phyloP scores from a whole-genome alignment of 2,888 invertebrate species.

The Acronicta aceris region DNA sequence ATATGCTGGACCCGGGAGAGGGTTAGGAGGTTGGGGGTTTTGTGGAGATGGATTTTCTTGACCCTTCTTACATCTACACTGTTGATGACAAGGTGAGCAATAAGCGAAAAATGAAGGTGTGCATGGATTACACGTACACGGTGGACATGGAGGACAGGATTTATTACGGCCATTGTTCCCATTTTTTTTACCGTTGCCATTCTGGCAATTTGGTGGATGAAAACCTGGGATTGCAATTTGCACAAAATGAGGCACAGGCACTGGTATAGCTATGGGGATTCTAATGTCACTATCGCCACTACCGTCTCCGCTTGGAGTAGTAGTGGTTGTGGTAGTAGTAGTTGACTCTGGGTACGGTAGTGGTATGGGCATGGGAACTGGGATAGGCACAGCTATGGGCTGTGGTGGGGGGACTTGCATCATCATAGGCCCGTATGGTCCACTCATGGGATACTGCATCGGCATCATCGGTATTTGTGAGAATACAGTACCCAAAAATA shows the following conservation, averaged over 20 bases:
- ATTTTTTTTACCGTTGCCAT: conserved; percentile 33
- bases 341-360: conserved; percentile 34
- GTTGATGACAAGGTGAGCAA: conserved; percentile 78
- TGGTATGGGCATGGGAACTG: conserved; percentile 43
- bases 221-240: conserved; percentile 68
- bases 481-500: conserved; percentile 44
- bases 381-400: conserved; percentile 42
- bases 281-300: not conserved
- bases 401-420: conserved; percentile 38
- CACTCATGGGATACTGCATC: conserved; percentile 25
- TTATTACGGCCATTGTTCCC: conserved; percentile 30
- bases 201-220: conserved; percentile 41
- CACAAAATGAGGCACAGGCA: conserved; percentile 48
- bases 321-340: conserved; percentile 45
- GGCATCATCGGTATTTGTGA: conserved; percentile 57
- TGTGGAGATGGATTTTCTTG: conserved; percentile 60
- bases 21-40: conserved; percentile 52
- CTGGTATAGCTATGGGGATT: conserved; percentile 30
- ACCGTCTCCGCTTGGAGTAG: conserved; percentile 12
- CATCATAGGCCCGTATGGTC: conserved; percentile 42
- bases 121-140: conserved; percentile 77
- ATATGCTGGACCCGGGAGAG: conserved; percentile 48
- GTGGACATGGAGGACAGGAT: conserved; percentile 78
- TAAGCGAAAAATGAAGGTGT: conserved; percentile 81
- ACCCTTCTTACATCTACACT: conserved; percentile 72